These are phyloP conservation scores for Ondatra zibethicus DNA, from an alignment of 2,113 vertebrate species.

Conservation along the genomic window DNA sequence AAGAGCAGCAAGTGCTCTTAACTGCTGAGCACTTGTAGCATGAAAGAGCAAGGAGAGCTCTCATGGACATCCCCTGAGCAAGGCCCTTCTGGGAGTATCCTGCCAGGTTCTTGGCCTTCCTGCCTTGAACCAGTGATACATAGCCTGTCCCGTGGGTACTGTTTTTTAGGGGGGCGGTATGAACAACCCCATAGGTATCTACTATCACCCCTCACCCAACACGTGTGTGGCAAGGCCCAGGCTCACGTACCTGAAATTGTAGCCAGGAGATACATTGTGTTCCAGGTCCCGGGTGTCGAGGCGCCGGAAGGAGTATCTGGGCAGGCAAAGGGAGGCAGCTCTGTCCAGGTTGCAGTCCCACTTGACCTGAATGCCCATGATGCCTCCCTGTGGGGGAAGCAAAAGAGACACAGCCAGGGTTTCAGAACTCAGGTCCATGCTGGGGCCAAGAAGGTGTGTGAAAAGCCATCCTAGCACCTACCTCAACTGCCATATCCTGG, in stretches of 20 bases:
- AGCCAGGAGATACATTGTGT: conserved; percentile 91
- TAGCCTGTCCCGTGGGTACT: background rate
- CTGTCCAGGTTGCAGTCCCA: conserved; percentile 93
- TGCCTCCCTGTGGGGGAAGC: conserved; percentile 87
- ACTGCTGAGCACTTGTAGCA: background rate
- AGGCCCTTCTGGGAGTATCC: background rate
- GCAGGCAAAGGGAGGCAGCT: conserved; percentile 85
- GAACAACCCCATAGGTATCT: background rate
- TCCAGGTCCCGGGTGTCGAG: conserved; percentile 88
- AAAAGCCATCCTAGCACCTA: conserved; percentile 60
- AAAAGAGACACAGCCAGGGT: background rate
- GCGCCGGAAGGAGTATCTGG: conserved; percentile 91
- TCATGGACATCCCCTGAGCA: accelerated
- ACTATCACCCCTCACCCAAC: accelerated
- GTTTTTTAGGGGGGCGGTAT: background rate
- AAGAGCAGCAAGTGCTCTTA: background rate
- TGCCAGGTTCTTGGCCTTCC: background rate
- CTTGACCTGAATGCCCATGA: conserved; percentile 90
- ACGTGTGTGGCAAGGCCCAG: accelerated
- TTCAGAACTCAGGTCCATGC: background rate
- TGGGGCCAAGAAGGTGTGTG: accelerated
- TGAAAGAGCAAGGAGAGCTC: background rate
- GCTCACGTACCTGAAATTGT: conserved; percentile 91
- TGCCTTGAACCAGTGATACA: accelerated
- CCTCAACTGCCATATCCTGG: conserved; percentile 92